phyloP scores from a whole-genome alignment of 92 coral and sea anemone genomes.

The Umimayanthus chanpuru region DNA sequence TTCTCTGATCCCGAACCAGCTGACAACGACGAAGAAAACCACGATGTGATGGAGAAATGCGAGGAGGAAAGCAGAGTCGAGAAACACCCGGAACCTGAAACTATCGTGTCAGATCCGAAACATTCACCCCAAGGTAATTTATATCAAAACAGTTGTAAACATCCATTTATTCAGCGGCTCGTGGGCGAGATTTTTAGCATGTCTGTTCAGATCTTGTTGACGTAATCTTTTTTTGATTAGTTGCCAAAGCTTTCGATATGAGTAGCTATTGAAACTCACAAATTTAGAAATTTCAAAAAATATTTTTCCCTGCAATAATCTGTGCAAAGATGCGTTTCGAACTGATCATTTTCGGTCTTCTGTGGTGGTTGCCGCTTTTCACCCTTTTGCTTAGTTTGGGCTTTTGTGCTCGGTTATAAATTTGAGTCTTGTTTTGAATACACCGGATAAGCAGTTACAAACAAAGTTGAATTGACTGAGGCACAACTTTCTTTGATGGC shows the following conservation, averaged over 20 bases:
- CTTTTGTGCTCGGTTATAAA: not conserved
- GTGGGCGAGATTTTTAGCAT: slow-evolving; percentile 37
- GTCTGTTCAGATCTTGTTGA: not conserved
- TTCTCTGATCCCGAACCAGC: slow-evolving; percentile 57
- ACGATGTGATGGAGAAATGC: not conserved
- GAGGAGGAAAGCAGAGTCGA: slow-evolving; percentile 38
- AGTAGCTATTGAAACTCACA: not conserved
- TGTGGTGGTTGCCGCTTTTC: not conserved
- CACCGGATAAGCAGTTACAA: not conserved
- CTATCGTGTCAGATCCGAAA: slow-evolving; percentile 42
- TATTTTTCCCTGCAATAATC: not conserved
- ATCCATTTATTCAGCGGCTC: slow-evolving; percentile 28
- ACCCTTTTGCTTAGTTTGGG: not conserved
- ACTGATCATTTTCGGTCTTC: slow-evolving; percentile 7
- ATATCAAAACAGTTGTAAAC: not conserved
- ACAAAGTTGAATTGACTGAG: not conserved
- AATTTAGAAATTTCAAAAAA: not conserved
- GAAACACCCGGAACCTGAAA: slow-evolving; percentile 36
- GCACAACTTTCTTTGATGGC: not conserved
- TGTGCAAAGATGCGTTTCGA: not conserved
- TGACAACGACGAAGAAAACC: slow-evolving; percentile 51
- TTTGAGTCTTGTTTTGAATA: not conserved
- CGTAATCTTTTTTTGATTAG: not conserved
- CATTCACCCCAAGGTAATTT: slow-evolving; percentile 65
- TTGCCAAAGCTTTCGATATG: not conserved